Conservation (phyloP, 1,140 invertebrate species). For the Aphidius gifuensis region DNA sequence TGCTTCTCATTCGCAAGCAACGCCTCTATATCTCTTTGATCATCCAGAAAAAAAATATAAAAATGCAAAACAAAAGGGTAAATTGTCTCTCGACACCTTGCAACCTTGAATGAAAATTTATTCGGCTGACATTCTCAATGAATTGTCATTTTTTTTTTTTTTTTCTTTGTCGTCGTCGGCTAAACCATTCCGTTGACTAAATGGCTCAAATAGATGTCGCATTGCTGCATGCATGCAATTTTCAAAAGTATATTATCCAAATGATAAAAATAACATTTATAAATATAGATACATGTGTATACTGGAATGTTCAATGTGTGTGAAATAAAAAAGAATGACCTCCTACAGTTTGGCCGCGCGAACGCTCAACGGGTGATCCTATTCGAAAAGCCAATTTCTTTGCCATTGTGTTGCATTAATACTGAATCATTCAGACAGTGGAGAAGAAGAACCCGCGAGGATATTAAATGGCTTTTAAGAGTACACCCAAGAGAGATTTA, state of each 20-base stretch:
- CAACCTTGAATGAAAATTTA: constrained; percentile 13
- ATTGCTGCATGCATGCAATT: no score
- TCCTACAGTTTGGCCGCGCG: constrained; percentile 33
- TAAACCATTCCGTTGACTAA: no score
- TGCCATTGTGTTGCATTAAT: constrained; percentile 46
- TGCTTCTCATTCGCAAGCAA: constrained; percentile 4
- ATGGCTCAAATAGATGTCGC: no score
- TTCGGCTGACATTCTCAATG: background rate
- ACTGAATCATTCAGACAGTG: constrained; percentile 43
- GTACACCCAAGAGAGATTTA: constrained; percentile 7
- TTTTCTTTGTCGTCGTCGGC: no score
- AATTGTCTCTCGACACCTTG: constrained; percentile 13
- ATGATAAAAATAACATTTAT: no score
- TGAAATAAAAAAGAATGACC: constrained; percentile 27
- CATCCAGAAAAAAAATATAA: constrained; percentile 1
- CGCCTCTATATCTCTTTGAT: constrained; percentile 11
- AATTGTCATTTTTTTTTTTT: no score
- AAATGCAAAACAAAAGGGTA: constrained; percentile 7
- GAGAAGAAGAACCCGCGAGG: constrained; percentile 23
- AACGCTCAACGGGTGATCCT: constrained; percentile 32
- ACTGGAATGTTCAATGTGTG: no score
- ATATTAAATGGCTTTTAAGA: constrained; percentile 47
- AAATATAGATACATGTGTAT: no score
- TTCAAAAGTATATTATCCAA: no score
- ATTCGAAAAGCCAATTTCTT: constrained; percentile 42